These are phyloP conservation scores for Platyscapa corneri DNA, from an alignment of 1,140 invertebrate genomes.

Conservation along the genomic window DNA sequence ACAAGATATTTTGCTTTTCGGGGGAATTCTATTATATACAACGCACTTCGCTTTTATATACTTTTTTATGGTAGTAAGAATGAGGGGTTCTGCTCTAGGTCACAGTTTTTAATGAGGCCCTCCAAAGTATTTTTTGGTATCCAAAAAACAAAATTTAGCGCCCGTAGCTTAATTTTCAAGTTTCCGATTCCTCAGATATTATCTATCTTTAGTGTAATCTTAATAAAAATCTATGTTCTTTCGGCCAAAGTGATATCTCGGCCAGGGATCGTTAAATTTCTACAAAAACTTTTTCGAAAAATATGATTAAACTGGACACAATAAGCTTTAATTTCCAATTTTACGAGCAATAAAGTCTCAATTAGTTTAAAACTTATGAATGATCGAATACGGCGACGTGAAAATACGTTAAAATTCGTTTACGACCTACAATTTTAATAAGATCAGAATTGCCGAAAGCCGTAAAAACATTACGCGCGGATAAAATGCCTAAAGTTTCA, in stretches of 20 bases:
- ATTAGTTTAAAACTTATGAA: constrained; percentile 15
- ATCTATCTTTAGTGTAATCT: constrained; percentile 8
- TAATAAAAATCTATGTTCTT: constrained; percentile 12
- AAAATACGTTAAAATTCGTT: background rate
- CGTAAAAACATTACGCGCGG: background rate
- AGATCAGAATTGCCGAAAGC: background rate
- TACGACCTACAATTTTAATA: background rate
- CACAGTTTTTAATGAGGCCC: background rate
- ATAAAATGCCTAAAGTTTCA: background rate
- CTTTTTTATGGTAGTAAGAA: background rate
- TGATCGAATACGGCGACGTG: background rate
- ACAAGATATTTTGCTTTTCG: background rate
- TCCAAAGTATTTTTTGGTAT: background rate
- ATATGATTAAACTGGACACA: background rate
- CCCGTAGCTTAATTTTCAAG: background rate
- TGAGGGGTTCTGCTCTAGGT: background rate
- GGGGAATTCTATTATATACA: background rate
- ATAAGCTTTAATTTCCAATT: background rate
- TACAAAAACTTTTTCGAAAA: background rate
- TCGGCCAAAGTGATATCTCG: background rate
- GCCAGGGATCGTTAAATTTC: background rate
- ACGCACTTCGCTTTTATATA: background rate
- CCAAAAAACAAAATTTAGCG: background rate
- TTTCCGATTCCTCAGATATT: background rate
- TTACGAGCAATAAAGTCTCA: background rate